Conservation (phyloP, 2,113 vertebrate genomes). For the Tylochromis polylepis region DNA sequence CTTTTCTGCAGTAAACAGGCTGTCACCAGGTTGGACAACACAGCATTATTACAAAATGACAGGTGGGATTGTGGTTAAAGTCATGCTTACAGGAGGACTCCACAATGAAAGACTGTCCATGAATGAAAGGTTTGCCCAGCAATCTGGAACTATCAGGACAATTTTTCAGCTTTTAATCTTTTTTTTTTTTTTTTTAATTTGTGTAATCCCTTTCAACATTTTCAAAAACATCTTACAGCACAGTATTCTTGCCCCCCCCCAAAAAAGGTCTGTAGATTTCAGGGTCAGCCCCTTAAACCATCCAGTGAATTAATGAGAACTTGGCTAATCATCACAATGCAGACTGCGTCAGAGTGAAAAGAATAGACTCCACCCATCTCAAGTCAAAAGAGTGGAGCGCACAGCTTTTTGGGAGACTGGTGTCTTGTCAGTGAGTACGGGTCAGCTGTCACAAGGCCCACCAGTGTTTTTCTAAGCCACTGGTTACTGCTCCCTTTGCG, state of each 20-base stretch:
- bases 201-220: background rate
- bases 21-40: background rate
- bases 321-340: background rate
- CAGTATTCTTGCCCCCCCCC: background rate
- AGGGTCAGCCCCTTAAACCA: background rate
- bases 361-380: background rate
- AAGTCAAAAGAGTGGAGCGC: background rate
- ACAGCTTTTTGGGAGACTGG: background rate
- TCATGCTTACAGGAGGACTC: background rate
- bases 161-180: background rate
- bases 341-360: background rate
- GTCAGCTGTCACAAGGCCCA: slow-evolving; percentile 32
- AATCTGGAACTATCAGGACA: background rate
- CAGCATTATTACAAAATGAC: background rate
- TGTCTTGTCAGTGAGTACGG: slow-evolving; percentile 22
- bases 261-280: background rate
- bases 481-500: slow-evolving; percentile 28
- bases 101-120: slow-evolving; percentile 18
- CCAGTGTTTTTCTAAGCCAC: slow-evolving; percentile 57
- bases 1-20: background rate
- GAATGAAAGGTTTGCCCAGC: slow-evolving; percentile 16
- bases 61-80: background rate
- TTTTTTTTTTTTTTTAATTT: background rate
- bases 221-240: background rate
- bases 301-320: background rate